phyloP scores from a whole-genome alignment of 1,140 invertebrate genomes.

The Venturia canescens region DNA sequence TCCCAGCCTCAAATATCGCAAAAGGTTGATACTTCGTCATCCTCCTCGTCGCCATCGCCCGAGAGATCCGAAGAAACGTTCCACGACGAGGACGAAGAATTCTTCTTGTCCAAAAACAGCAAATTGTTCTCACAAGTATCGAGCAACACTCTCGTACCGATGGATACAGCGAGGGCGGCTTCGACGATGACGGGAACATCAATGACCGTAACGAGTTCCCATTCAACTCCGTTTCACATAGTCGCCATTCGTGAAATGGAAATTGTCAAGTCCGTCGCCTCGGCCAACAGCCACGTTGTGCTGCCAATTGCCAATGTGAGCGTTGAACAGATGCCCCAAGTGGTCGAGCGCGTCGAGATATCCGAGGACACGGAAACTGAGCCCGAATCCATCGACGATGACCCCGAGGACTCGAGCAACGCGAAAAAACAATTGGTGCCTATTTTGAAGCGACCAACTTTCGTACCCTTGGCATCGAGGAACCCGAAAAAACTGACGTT shows the following conservation, averaged over 20 bases:
- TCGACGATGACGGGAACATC: conserved; percentile 35
- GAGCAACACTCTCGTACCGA: conserved; percentile 73
- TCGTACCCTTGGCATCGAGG: conserved; percentile 35
- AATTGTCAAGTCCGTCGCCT: conserved; percentile 76
- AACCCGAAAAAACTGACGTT: conserved; percentile 59
- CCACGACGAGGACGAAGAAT: conserved; percentile 72
- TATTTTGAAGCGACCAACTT: conserved; percentile 62
- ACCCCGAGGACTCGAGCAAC: conserved; percentile 73
- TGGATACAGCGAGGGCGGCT: conserved; percentile 52
- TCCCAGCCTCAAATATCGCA: conserved; percentile 61
- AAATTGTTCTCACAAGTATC: conserved; percentile 84
- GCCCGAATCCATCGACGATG: conserved; percentile 78
- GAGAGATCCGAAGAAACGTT: conserved; percentile 50
- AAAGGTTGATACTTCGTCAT: conserved; percentile 52
- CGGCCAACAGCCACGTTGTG: conserved; percentile 70
- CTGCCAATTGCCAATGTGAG: conserved; percentile 69
- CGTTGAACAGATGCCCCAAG: conserved; percentile 72
- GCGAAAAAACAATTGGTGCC: conserved; percentile 62
- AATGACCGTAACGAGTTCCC: conserved; percentile 47
- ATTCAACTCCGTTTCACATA: conserved; percentile 73
- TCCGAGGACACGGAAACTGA: conserved; percentile 78
- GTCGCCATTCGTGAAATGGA: conserved; percentile 80
- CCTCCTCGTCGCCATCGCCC: conserved; percentile 41
- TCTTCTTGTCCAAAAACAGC: conserved; percentile 82
- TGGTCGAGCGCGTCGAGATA: conserved; percentile 78